phyloP scores from a whole-genome alignment of 2,113 vertebrate species.

The Amblyornis subalaris region DNA sequence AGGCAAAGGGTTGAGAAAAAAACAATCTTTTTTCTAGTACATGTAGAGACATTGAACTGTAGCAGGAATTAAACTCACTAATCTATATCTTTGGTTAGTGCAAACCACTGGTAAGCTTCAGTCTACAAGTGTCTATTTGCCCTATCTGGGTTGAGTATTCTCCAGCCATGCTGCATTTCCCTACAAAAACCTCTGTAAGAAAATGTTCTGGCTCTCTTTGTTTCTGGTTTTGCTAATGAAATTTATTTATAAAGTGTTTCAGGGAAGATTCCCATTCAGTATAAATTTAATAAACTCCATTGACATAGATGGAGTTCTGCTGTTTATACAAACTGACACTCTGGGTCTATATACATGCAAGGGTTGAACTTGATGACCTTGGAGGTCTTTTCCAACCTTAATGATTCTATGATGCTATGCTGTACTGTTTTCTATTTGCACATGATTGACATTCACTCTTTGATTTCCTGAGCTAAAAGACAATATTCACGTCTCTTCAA shows the following conservation, averaged over 20 bases:
- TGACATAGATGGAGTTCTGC: neutral
- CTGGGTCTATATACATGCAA: neutral
- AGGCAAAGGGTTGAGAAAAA: neutral
- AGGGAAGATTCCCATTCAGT: neutral
- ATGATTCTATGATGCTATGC: neutral
- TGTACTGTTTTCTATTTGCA: neutral
- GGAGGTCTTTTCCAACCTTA: neutral
- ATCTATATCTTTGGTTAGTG: neutral
- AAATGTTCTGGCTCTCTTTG: neutral
- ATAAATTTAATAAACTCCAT: neutral
- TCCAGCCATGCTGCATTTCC: rapidly evolving
- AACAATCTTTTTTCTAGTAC: neutral
- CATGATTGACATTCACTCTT: neutral
- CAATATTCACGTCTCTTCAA: neutral
- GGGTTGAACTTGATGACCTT: neutral
- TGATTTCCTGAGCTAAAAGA: neutral
- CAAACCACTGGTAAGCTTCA: neutral
- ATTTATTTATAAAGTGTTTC: neutral
- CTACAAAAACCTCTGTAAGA: neutral
- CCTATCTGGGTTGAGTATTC: neutral
- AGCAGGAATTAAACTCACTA: neutral
- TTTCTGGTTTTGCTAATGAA: neutral
- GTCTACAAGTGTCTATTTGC: neutral
- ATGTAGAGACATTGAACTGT: neutral
- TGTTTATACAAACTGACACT: neutral